Evolutionary conservation across 2,113 vertebrate species (phyloP).

Genomic region (Gopherus evgoodei): DNA sequence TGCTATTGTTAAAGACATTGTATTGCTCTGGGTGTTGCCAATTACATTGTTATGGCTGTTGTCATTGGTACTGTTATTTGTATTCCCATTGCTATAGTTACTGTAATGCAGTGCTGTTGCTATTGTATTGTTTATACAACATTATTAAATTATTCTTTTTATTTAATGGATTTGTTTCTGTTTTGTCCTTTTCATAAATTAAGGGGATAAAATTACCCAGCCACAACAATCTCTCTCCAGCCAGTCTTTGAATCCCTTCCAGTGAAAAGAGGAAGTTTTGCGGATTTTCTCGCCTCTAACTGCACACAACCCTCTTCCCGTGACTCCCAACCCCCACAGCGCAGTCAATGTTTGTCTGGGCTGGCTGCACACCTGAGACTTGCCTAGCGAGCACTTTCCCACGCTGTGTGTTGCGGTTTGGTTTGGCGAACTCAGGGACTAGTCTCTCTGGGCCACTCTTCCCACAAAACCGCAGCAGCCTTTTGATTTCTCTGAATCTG

Average conservation of each 20-base stretch:
- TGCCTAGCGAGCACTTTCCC: background rate
- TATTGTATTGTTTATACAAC: background rate
- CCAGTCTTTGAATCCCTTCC: background rate
- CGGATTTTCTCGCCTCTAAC: background rate
- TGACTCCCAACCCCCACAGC: background rate
- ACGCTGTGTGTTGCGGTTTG: background rate
- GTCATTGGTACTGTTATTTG: background rate
- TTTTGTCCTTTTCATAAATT: background rate
- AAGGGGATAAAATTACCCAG: background rate
- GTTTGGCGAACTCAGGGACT: background rate
- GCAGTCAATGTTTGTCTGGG: background rate
- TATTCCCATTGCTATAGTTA: background rate
- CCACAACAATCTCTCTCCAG: background rate
- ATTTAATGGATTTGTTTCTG: background rate
- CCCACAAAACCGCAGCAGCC: background rate
- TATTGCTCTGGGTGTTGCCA: background rate
- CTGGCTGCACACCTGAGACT: background rate
- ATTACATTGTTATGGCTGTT: background rate
- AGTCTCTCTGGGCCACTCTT: background rate
- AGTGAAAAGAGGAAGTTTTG: background rate
- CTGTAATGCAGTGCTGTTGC: background rate
- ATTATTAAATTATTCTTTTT: background rate
- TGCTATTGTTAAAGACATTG: background rate
- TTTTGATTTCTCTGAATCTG: background rate
- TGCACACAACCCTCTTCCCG: background rate